Base-by-base conservation (phyloP, 2,797 vertebrate species). In the Crenichthys baileyi region DNA sequence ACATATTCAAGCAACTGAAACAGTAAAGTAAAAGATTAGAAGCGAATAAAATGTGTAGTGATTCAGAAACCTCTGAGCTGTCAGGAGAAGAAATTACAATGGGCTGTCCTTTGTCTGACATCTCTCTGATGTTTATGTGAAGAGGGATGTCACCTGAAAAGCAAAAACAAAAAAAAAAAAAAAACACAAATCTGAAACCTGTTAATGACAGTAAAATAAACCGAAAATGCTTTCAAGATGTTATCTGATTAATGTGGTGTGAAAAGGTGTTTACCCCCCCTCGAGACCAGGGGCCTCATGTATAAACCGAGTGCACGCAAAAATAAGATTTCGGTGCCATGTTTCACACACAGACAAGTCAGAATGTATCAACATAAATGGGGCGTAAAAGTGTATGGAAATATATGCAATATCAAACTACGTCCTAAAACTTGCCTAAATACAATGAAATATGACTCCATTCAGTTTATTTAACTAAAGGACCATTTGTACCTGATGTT, bases 71-170 rank as follows among this genome's bases (percentile, higher is more conserved):
- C 91, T 97, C 97, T 0, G 96, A 94, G 84, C 98, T 99, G 79
- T 96, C 91, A 16, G 98, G 98, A 51, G 95, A 95, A 0, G 98
- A 98, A 87, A 98, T 86, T 58, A 99, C 97, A 91, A 99, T 95
- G 0, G 98, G 98, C 58, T 94, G 96, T 61, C 98, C 98, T 68
- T 79, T 91, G 93, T 99, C 98, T 53, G 97, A 97, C 0, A 87
- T 96, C 93, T 99, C 97, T 86, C 98, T 95, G 95, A 99, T 98
- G 85, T 93, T 97, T 15, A 98, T 86, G 75, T 99, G 97, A 24
- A 99, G 94, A 56, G 98, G 98, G 89, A 99, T 48, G 18, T 99
- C 97, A 85, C 98, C 98, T 99, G 68, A 2, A 74, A 26, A n/a
- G 0, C 67, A 81, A 55, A 44, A 44, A 44, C 5, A 9, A 9